A percentile compares a stretch with the other conserved stretches of the same genome.
Evolutionary conservation across 2,113 vertebrate genomes (phyloP).

Genomic region (Periophthalmodon schlosseri): DNA sequence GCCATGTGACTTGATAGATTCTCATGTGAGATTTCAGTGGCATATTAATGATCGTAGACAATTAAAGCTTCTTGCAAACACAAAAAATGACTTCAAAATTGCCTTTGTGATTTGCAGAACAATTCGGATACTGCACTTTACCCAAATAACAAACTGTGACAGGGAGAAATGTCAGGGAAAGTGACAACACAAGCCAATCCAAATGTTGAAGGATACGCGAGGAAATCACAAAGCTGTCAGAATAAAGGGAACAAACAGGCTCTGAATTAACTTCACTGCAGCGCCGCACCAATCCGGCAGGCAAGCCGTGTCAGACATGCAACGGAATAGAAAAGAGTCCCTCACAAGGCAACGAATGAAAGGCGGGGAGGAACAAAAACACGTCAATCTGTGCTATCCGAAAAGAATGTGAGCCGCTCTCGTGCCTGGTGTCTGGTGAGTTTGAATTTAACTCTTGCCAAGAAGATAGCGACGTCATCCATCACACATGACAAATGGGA

Average conservation of each 20-base stretch:
- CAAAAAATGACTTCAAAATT: slow-evolving; percentile 17
- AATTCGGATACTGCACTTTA: slow-evolving; percentile 25
- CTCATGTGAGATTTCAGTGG: slow-evolving; percentile 33
- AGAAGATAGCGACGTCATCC: slow-evolving; percentile 56
- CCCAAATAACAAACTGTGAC: slow-evolving; percentile 40
- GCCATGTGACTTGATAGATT: slow-evolving; percentile 21
- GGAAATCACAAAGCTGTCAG: slow-evolving; percentile 64
- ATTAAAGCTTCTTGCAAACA: slow-evolving; percentile 27
- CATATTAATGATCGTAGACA: slow-evolving; percentile 31
- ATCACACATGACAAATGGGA: slow-evolving; percentile 65
- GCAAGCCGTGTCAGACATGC: slow-evolving; percentile 46
- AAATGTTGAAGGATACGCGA: slow-evolving; percentile 44
- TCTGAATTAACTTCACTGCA: slow-evolving; percentile 58
- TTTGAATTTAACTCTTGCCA: slow-evolving; percentile 58
- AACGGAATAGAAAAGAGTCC: slow-evolving; percentile 43
- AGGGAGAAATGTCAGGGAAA: slow-evolving; percentile 51
- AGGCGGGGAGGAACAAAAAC: slow-evolving; percentile 60
- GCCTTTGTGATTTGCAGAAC: slow-evolving; percentile 30
- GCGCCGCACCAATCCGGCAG: slow-evolving; percentile 41
- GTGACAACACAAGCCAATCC: slow-evolving; percentile 63
- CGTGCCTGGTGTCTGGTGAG: slow-evolving; percentile 43
- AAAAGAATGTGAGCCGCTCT: slow-evolving; percentile 54
- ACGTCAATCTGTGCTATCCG: slow-evolving; percentile 61
- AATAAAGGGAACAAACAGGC: slow-evolving; percentile 24
- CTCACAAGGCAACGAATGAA: slow-evolving; percentile 57